A percentile compares a stretch with the other conserved stretches of the same genome.
Evolutionary conservation across 1,140 invertebrate species (phyloP).

Genomic region (Lutraria rhynchaena): DNA sequence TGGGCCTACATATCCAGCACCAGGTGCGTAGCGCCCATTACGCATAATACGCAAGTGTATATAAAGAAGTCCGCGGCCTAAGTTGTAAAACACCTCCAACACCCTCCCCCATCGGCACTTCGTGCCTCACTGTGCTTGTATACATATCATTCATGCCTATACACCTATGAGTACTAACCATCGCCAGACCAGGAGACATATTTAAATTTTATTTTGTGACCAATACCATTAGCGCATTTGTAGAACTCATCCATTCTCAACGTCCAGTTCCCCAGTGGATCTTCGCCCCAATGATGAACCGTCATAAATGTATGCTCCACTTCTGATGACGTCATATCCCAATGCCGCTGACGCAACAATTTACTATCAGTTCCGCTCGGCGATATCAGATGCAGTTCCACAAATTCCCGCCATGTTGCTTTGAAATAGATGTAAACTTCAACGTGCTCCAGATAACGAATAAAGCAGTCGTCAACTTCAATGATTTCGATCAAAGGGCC

Average conservation of each 20-base stretch:
- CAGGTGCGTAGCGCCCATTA: too few species aligned
- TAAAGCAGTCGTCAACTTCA: neutral
- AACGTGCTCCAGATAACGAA: conserved; percentile 4
- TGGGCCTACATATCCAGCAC: too few species aligned
- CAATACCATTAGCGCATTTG: neutral
- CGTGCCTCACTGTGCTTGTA: neutral
- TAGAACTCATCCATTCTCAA: conserved; percentile 9
- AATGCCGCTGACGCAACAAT: neutral
- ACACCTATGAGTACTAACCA: too few species aligned
- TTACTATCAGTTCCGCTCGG: neutral
- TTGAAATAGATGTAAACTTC: neutral
- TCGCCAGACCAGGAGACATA: too few species aligned
- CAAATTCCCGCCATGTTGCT: neutral
- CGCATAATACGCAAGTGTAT: too few species aligned
- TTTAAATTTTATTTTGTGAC: too few species aligned
- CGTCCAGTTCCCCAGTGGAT: neutral
- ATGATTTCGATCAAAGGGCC: neutral
- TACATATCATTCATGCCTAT: neutral
- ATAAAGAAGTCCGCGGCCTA: neutral
- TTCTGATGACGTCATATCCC: neutral
- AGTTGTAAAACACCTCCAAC: neutral
- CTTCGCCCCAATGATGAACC: conserved; percentile 27
- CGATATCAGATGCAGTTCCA: neutral
- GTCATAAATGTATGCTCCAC: conserved; percentile 6
- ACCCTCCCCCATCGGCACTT: neutral